Evolutionary conservation across 1,140 invertebrate species (phyloP).

Genomic region (Tetranychus urticae): DNA sequence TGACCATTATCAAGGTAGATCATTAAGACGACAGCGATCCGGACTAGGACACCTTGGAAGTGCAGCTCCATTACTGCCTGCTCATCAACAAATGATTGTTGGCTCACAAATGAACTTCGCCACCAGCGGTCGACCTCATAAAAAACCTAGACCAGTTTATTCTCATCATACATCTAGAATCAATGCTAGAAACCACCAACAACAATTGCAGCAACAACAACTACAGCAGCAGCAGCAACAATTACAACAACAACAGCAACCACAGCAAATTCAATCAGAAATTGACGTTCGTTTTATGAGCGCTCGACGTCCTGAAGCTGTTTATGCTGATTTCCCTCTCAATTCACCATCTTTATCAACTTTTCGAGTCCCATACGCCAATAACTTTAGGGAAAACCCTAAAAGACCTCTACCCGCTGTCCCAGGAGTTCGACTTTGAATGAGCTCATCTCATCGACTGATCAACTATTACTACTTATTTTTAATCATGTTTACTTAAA

Average conservation of each 20-base stretch:
- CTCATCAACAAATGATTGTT: background rate
- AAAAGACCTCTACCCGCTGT: constrained; percentile 9
- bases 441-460: background rate
- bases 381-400: background rate
- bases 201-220: background rate
- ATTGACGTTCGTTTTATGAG: background rate
- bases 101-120: background rate
- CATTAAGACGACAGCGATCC: constrained; percentile 4
- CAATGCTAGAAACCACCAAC: background rate
- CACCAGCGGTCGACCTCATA: constrained; percentile 5
- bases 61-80: constrained; percentile 4
- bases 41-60: background rate
- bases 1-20: constrained; percentile 6
- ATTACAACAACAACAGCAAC: background rate
- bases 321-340: background rate
- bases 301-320: background rate
- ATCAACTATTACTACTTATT: too few relatives aligned
- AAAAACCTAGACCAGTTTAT: constrained; percentile 4
- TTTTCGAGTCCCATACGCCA: constrained; percentile 1
- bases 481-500: too few relatives aligned
- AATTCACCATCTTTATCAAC: constrained; percentile 1
- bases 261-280: background rate
- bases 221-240: background rate
- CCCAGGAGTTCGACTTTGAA: constrained; percentile 2
- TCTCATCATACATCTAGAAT: background rate